Conservation (phyloP, 1,140 invertebrate genomes). For the Telenomus remus region DNA sequence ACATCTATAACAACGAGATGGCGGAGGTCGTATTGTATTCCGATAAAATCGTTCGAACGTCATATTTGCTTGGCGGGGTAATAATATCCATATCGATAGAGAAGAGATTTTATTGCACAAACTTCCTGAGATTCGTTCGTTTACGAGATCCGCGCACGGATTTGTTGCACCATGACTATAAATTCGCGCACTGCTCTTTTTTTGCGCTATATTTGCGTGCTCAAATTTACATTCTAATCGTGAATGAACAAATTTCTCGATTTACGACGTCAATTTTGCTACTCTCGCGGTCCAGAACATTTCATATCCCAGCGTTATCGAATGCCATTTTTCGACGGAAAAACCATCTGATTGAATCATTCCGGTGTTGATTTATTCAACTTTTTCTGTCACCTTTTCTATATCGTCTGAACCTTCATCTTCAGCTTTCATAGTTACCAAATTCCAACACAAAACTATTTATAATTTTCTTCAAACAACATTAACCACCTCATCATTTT, state of each 20-base stretch:
- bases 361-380: too few relatives aligned
- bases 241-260: conserved; percentile 30
- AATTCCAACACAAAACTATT: too few relatives aligned
- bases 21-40: conserved; percentile 45
- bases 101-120: conserved; percentile 44
- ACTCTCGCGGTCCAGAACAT: neutral
- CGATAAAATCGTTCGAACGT: conserved; percentile 54
- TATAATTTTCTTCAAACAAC: too few relatives aligned
- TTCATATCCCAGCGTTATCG: conserved; percentile 17
- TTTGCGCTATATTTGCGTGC: conserved; percentile 27
- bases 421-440: too few relatives aligned
- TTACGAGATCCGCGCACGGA: conserved; percentile 42
- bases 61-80: conserved; percentile 50
- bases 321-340: conserved; percentile 2
- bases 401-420: too few relatives aligned
- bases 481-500: too few relatives aligned
- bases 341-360: conserved; percentile 1
- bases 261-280: conserved; percentile 23
- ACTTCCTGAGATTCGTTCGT: conserved; percentile 55
- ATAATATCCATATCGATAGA: conserved; percentile 50
- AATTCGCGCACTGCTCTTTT: conserved; percentile 21
- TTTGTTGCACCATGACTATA: conserved; percentile 41
- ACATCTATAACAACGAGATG: conserved; percentile 39
- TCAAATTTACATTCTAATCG: conserved; percentile 46
- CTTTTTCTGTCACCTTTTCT: too few relatives aligned